Conservation (phyloP, 2,113 vertebrate species). For the Leptosomus discolor region DNA sequence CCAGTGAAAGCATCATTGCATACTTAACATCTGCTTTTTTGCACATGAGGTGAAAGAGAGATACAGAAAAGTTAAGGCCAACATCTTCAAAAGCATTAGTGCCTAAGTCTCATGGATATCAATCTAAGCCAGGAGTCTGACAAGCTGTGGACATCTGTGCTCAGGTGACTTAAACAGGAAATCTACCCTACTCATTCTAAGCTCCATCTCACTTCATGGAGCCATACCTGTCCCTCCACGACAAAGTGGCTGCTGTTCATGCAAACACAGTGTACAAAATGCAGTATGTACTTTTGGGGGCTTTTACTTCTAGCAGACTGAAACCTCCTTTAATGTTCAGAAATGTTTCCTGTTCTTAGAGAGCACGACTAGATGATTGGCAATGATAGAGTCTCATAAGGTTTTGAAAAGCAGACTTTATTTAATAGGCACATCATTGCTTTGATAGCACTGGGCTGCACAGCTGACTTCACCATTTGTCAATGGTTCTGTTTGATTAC, state of each 20-base stretch:
- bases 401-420: constrained; percentile 60
- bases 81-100: neutral
- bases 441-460: constrained; percentile 61
- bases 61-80: neutral
- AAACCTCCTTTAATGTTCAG: neutral
- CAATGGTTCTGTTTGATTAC: constrained; percentile 53
- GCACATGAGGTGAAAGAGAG: neutral
- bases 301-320: neutral
- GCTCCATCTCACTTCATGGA: neutral
- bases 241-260: rapidly evolving
- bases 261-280: neutral
- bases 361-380: neutral
- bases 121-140: neutral
- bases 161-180: neutral
- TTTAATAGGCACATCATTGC: constrained; percentile 51
- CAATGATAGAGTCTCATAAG: neutral
- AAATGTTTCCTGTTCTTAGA: neutral
- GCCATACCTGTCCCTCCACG: neutral
- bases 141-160: neutral
- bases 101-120: neutral
- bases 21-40: neutral
- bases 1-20: neutral
- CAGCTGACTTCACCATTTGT: constrained; percentile 43
- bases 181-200: neutral
- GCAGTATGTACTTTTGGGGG: neutral